These are phyloP conservation scores for Sclerodermus sp. DNA, from an alignment of 2,888 invertebrate species.

Conservation along the genomic window DNA sequence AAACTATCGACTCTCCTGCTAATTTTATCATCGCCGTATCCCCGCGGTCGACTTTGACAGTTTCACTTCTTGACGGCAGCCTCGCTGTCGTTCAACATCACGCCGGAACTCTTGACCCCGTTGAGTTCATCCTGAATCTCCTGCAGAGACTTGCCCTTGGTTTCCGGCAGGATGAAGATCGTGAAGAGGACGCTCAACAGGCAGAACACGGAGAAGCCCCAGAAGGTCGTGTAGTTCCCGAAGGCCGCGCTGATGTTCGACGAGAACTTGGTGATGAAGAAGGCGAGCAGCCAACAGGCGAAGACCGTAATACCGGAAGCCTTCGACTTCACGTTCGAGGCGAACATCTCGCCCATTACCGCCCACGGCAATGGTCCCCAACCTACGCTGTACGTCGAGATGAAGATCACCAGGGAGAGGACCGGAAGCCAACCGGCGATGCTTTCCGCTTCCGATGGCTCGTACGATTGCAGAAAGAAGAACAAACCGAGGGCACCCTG, in stretches of 20 bases:
- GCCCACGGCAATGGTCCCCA: constrained; percentile 81
- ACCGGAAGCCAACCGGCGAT: constrained; percentile 72
- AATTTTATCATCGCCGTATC: no score
- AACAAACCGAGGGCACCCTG: constrained; percentile 65
- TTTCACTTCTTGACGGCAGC: no score
- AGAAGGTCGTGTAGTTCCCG: constrained; percentile 71
- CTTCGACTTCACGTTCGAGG: constrained; percentile 75
- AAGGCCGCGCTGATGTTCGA: constrained; percentile 61
- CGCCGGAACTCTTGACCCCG: constrained; percentile 42
- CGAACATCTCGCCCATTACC: constrained; percentile 80
- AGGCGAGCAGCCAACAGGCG: constrained; percentile 76
- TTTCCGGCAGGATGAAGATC: constrained; percentile 78
- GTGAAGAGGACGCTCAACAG: constrained; percentile 73
- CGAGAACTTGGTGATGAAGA: constrained; percentile 75
- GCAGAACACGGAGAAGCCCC: constrained; percentile 71
- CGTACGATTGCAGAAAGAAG: constrained; percentile 63
- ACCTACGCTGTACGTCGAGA: constrained; percentile 74
- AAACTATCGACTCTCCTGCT: no score
- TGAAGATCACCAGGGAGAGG: constrained; percentile 71
- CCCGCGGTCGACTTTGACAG: no score
- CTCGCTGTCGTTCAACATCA: no score
- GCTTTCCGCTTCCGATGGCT: constrained; percentile 54
- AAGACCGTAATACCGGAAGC: constrained; percentile 77
- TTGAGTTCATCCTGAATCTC: constrained; percentile 77
- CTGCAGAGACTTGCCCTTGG: constrained; percentile 82